Evolutionary conservation across 1,140 invertebrate species (phyloP), one percentile per base, ranked within the genome.

Genomic region (Megalopta genalis): DNA sequence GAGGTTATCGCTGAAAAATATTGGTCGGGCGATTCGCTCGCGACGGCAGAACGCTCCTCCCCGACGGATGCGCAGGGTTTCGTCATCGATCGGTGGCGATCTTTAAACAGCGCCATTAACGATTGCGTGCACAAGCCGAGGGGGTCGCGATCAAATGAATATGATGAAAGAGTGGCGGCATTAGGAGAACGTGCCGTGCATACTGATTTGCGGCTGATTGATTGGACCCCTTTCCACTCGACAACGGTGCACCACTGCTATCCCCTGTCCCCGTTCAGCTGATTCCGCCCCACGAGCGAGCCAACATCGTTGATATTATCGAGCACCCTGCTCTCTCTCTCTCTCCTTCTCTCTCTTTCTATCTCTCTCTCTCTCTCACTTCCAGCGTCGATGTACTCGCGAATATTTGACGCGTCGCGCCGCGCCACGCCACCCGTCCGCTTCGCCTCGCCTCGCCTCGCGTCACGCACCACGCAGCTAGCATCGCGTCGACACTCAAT

Each of bases 121-220:
- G 85, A 89, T 88, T 90, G 90, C 89, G 88, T 90, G 91, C 87
- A 83, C 83, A 83, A 78, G 86, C 84, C 74, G 74, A 74, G 86
- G 85, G 87, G 89, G 87, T 88, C 80, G 88, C 86, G 91, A 92
- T 93, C 90, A 90, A 92, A 93, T 92, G 92, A 92, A 93, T 93
- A 92, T 91, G 91, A 93, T 93, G 91, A 93, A 93, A 93, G 92
- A 93, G 92, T 92, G 90, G 90, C 86, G 87, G 92, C 90, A 93
- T 93, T 93, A 93, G 89, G 87, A 86, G 90, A 88, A 93, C 92
- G 92, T 93, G 92, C 89, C 88, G 89, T 92, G 91, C 91, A 93
- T 93, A 93, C 92, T 93, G 92, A 93, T 93, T 93, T 93, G 88
- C 86, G 91, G 91, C 91, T 92, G 91, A 93, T 92, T 93, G 92